phyloP scores from a whole-genome alignment of 2,888 invertebrate genomes.

The Drosophila neonasuta region DNA sequence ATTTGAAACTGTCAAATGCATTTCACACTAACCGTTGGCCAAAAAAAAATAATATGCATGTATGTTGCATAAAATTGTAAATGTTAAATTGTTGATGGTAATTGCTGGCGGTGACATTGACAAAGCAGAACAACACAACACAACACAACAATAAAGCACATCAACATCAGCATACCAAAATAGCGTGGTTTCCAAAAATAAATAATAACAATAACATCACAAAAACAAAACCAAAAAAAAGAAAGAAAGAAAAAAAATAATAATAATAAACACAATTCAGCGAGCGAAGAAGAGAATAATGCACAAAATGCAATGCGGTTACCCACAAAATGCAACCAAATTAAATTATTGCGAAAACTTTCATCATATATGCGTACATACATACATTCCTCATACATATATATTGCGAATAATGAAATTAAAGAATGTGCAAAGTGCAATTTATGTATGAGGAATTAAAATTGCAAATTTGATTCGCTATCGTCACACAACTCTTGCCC shows the following conservation, averaged over 20 bases:
- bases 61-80: conserved; percentile 30
- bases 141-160: conserved; percentile 8
- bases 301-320: conserved; percentile 67
- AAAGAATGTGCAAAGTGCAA: conserved; percentile 21
- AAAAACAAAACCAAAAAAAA: conserved; percentile 1
- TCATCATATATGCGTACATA: not conserved
- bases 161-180: conserved; percentile 9
- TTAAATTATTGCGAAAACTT: conserved; percentile 53
- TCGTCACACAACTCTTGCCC: conserved; percentile 6
- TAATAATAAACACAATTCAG: conserved; percentile 13
- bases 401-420: conserved; percentile 35
- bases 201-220: conserved; percentile 34
- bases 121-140: conserved; percentile 26
- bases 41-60: conserved; percentile 13
- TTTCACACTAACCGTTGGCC: conserved; percentile 20
- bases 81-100: conserved; percentile 29
- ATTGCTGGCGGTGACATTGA: conserved; percentile 61
- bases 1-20: conserved; percentile 38
- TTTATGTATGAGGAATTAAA: conserved; percentile 8
- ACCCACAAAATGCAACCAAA: conserved; percentile 64
- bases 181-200: conserved; percentile 33
- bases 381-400: too few species aligned
- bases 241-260: not conserved
- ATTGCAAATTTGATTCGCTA: conserved; percentile 19
- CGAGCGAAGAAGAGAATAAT: conserved; percentile 22